Evolutionary conservation across 2,888 invertebrate species (phyloP).

Genomic region (Acrobasis suavella): DNA sequence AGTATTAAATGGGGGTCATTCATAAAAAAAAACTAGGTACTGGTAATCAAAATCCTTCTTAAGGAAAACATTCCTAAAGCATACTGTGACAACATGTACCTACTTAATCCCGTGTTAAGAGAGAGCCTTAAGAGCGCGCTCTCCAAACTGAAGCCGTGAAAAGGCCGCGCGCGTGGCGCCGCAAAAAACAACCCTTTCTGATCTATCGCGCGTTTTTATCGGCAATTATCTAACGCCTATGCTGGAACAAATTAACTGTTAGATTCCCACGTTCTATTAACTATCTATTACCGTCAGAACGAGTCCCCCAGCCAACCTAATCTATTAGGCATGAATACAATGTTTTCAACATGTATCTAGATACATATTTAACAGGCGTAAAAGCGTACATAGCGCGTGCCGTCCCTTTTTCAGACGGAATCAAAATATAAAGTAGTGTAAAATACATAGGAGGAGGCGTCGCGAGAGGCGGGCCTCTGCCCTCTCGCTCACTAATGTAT

Average conservation of each 20-base stretch:
- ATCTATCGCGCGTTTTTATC: conserved; percentile 50
- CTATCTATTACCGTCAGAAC: conserved; percentile 23
- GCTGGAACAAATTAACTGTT: conserved; percentile 58
- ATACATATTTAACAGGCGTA: conserved; percentile 62
- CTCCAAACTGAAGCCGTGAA: too few species aligned
- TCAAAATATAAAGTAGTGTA: conserved; percentile 71
- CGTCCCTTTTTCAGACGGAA: conserved; percentile 64
- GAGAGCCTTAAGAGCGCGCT: too few species aligned
- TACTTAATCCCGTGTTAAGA: too few species aligned
- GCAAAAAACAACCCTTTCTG: conserved; percentile 56
- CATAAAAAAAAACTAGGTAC: too few species aligned
- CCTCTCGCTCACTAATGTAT: conserved; percentile 76
- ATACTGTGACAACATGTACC: too few species aligned
- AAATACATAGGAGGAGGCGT: conserved; percentile 54
- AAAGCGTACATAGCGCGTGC: conserved; percentile 49
- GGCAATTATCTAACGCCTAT: conserved; percentile 52
- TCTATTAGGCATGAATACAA: not conserved
- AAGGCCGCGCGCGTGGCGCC: conserved; percentile 51
- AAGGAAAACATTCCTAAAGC: too few species aligned
- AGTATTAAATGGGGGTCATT: too few species aligned
- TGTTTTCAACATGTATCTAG: conserved; percentile 27
- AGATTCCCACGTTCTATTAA: conserved; percentile 50
- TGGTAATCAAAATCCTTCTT: too few species aligned
- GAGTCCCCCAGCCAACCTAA: not conserved
- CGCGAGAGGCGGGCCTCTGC: conserved; percentile 48